Base-by-base conservation (phyloP, 2,888 invertebrate species). In the Spisula solida region DNA sequence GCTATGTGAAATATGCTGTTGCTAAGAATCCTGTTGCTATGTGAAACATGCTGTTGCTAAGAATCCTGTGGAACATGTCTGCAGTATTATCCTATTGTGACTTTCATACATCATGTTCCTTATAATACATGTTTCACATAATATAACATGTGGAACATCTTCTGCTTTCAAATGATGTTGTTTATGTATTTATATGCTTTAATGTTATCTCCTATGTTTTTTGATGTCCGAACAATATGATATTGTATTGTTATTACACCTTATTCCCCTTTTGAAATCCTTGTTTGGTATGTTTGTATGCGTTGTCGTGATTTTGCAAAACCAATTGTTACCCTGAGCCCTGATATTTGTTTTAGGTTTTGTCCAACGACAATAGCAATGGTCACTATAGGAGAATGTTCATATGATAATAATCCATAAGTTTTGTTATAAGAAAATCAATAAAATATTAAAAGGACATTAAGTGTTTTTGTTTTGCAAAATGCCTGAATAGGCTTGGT, bases 391-490 rank as follows among this genome's bases (percentile, higher is more conserved):
- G 25, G 25, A 66, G 25, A n/a, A 66, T 66, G 25, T 66, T 66
- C 10, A 6, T 10, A 51, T 51, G 41, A 41, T 41, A 51, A 51
- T 66, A 25, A 34, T 48, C 47, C 80, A 81, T 81, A 41, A 48
- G 81, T 81, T 80, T 81, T 81, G 81, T 81, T 81, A 81, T 47
- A 81, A 55, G 81, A 81, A 81, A 81, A 81, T 66, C 60, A 66
- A 81, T 81, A 81, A 81, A 81, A 55, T 51, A 81, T 55, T 81
- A 29, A 81, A 79, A 81, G 81, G 81, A 31, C 51, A 55, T 81
- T 29, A 0, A 20, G 31, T 79, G 79, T 79, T 41, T 16, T 78
- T 29, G 31, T 78, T 78, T 41, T 41, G 41, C 41, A 41, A 41
- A 41, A 41, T 41, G 41, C n/a, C 2, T 25, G 20, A 25, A 1